Evolutionary conservation across 2,797 vertebrate species (phyloP), one percentile per base, ranked within the genome.

Genomic region (Oreonectes daqikongensis): DNA sequence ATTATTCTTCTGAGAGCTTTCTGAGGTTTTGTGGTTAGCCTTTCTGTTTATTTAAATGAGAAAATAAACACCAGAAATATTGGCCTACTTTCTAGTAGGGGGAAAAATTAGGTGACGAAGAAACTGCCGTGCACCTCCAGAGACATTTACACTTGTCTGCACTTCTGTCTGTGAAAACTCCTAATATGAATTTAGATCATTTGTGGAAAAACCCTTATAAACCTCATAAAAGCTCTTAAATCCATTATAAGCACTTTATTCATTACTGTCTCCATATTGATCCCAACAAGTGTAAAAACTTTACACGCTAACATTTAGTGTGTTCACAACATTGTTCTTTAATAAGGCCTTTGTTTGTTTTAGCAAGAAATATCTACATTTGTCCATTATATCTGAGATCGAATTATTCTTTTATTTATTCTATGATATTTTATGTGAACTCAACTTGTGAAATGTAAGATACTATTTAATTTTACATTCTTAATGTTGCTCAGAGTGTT

Each of bases 1-100:
- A 68, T 75, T 4, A 48, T 18, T 42, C 14, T 35, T 53, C 46
- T 82, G 64, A 77, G 77, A 71, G 74, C 73, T 61, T 72, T 80
- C 66, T 71, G 48, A 83, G 82, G 64, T 57, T 67, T 83, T 50
- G 40, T 53, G 82, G 50, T 57, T 44, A 57, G 67, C 8, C 24
- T 18, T 57, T 65, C 11, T 75, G 72, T 67, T 66, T 57, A 57
- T 75, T 44, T 67, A 20, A 65, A 66, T 17, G 12, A 7, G 38
- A 66, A 46, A 57, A 66, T 65, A 42, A 22, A 75, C 72, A 75
- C 18, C 14, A 50, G n/a, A 12, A 20, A 73, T 24, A 11, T 14
- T 40, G 60, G 32, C 20, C 20, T n/a, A n/a, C 20, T 32, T 64
- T 64, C 71, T 60, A 28, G 20, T n/a, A n/a, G 60, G 52, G 22